phyloP scores from a whole-genome alignment of 2,888 invertebrate genomes.

The Epirrhoe alternata region DNA sequence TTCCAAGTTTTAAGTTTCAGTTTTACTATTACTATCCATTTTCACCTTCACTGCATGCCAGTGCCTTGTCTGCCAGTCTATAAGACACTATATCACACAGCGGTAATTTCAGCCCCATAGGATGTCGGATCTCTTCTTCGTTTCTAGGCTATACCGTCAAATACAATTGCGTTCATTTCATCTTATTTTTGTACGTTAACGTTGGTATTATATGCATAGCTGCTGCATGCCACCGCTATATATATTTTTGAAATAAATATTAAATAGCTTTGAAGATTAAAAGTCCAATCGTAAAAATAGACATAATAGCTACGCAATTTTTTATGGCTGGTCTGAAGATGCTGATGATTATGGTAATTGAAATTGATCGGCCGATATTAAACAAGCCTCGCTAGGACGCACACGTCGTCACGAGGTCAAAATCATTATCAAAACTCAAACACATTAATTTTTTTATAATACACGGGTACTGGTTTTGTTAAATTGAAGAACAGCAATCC shows the following conservation, averaged over 20 bases:
- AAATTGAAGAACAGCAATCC: neutral
- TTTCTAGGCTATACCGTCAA: too few species aligned
- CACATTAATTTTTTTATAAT: conserved; percentile 1
- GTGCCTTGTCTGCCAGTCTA: too few species aligned
- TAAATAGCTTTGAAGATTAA: neutral
- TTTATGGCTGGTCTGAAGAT: neutral
- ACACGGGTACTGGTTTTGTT: neutral
- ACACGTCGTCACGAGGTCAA: conserved; percentile 10
- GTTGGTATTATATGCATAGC: too few species aligned
- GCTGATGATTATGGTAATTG: conserved; percentile 6
- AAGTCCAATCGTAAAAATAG: neutral
- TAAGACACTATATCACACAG: too few species aligned
- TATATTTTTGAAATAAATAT: neutral
- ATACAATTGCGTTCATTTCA: too few species aligned
- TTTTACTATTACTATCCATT: too few species aligned
- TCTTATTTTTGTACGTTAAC: too few species aligned
- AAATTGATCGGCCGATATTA: conserved; percentile 6
- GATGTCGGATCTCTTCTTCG: too few species aligned
- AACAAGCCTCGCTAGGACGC: neutral
- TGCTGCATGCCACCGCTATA: too few species aligned
- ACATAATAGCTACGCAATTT: neutral
- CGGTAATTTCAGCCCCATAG: too few species aligned
- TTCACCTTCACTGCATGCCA: too few species aligned
- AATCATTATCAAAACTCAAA: conserved; percentile 14
- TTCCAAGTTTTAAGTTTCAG: too few species aligned